Evolutionary conservation across 2,797 vertebrate genomes (phyloP).

Genomic region (Alauda arvensis): DNA sequence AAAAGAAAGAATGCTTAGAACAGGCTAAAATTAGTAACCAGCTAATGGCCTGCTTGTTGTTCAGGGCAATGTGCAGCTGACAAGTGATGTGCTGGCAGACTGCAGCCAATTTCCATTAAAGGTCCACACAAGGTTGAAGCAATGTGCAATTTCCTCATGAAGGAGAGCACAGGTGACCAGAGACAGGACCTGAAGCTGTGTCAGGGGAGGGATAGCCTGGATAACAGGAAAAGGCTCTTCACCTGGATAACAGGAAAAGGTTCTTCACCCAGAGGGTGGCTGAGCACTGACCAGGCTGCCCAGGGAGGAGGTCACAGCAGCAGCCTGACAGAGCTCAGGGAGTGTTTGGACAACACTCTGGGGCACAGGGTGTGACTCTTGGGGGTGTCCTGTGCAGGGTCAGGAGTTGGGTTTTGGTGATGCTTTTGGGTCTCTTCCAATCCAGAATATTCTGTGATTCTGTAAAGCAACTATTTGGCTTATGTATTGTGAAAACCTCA

Average conservation of each 20-base stretch:
- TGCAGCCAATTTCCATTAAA: background rate
- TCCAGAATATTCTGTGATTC: background rate
- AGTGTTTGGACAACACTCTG: background rate
- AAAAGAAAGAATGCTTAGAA: background rate
- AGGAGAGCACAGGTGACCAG: background rate
- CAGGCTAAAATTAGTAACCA: constrained; percentile 1
- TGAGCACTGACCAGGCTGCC: background rate
- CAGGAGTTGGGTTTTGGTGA: background rate
- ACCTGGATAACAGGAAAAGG: background rate
- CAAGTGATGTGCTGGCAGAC: background rate
- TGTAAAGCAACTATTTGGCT: background rate
- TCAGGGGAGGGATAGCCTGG: background rate
- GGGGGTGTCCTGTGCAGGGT: background rate
- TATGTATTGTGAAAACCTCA: background rate
- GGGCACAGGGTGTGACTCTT: background rate
- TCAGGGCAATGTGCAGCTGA: background rate
- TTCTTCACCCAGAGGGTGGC: background rate
- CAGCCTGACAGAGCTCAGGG: background rate
- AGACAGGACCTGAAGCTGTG: background rate
- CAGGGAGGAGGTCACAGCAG: background rate
- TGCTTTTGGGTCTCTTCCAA: background rate
- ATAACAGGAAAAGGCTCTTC: background rate
- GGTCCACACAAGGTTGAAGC: background rate
- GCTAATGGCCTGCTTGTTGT: background rate
- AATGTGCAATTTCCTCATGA: background rate